phyloP scores from a whole-genome alignment of 1,140 invertebrate species.

The Drosophila tani region DNA sequence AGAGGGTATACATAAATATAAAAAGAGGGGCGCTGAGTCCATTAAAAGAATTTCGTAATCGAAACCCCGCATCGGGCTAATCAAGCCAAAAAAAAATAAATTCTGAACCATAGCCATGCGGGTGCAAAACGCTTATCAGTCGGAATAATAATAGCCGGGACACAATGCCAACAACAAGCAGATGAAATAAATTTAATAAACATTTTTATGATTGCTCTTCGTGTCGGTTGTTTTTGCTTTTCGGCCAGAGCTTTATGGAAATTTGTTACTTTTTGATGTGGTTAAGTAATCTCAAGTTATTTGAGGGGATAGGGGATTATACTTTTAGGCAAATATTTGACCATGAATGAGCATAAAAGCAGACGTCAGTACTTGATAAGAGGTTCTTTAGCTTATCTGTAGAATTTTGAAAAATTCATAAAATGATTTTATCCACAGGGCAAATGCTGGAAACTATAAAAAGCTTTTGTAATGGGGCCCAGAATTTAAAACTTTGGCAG shows the following conservation, averaged over 20 bases:
- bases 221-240: constrained; percentile 17
- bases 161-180: constrained; percentile 12
- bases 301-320: constrained; percentile 14
- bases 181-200: constrained; percentile 58
- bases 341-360: constrained; percentile 33
- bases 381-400: constrained; percentile 14
- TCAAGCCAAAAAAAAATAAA: constrained; percentile 40
- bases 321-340: constrained; percentile 46
- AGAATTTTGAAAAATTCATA: constrained; percentile 15
- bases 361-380: constrained; percentile 27
- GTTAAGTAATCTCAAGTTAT: constrained; percentile 20
- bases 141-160: constrained; percentile 40
- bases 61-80: constrained; percentile 54
- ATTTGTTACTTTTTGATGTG: constrained; percentile 33
- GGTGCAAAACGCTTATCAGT: constrained; percentile 54
- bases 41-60: constrained; percentile 65
- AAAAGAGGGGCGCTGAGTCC: constrained; percentile 27
- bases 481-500: constrained; percentile 15
- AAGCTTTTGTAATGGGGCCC: background rate
- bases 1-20: constrained; percentile 15
- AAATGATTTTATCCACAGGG: constrained; percentile 6
- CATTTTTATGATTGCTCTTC: constrained; percentile 54
- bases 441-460: constrained; percentile 10
- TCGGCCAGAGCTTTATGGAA: constrained; percentile 36
- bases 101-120: constrained; percentile 37